A percentile compares a stretch with the other conserved stretches of the same genome.
phyloP scores from a whole-genome alignment of 2,797 vertebrate species.

The Petrocephalus sullivani region DNA sequence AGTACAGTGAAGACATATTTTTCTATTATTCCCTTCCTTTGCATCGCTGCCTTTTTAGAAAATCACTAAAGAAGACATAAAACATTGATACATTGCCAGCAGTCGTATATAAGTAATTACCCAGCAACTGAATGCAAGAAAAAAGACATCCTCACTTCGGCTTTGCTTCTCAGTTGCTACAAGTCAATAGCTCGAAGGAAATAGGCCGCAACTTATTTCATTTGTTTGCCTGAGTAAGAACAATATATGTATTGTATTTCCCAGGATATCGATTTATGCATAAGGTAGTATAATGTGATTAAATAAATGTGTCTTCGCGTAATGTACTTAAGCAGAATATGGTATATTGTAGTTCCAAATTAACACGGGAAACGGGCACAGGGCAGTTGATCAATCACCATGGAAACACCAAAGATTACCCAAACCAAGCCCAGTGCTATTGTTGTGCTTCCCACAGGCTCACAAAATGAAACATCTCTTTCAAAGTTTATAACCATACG shows the following conservation, averaged over 20 bases:
- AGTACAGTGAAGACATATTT: not conserved
- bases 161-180: not conserved
- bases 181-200: not conserved
- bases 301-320: not conserved
- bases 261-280: not conserved
- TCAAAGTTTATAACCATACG: not conserved
- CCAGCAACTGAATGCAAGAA: not conserved
- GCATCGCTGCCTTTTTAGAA: not conserved
- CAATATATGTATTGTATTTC: not conserved
- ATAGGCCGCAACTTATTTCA: not conserved
- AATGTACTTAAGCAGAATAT: not conserved
- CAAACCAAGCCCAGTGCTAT: not conserved
- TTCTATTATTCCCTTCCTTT: slow-evolving; percentile 31
- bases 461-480: not conserved
- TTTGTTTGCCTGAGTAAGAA: not conserved
- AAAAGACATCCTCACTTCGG: not conserved
- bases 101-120: not conserved
- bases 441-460: not conserved
- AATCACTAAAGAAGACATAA: not conserved
- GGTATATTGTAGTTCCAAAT: not conserved
- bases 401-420: not conserved
- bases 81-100: not conserved
- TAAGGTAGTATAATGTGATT: not conserved
- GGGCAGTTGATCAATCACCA: not conserved
- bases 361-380: not conserved